Evolutionary conservation across 1,140 invertebrate genomes (phyloP).

Genomic region (Sitophilus oryzae): DNA sequence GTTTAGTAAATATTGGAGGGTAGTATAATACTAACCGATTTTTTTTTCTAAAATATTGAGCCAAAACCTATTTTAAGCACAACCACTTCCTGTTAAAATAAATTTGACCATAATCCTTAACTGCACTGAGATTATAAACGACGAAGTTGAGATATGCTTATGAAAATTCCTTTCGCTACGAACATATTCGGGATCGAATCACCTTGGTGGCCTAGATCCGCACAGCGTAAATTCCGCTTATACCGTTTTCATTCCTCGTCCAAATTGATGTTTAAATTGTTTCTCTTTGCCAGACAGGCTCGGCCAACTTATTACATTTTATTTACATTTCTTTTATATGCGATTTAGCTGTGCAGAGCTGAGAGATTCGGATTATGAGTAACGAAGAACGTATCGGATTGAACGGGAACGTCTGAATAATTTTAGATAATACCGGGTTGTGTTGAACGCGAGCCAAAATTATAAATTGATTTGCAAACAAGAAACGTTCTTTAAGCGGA

Average conservation of each 20-base stretch:
- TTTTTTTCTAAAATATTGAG: too few relatives aligned
- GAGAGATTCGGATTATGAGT: constrained; percentile 12
- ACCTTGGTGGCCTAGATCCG: background rate
- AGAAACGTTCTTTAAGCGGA: background rate
- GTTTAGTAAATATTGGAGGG: too few relatives aligned
- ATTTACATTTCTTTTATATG: constrained; percentile 22
- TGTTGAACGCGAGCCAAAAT: constrained; percentile 10
- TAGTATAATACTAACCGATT: too few relatives aligned
- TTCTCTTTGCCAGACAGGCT: constrained; percentile 15
- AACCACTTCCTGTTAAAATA: background rate
- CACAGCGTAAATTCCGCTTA: background rate
- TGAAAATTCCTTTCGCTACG: background rate
- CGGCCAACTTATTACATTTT: constrained; percentile 19
- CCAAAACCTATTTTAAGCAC: background rate
- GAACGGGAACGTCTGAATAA: constrained; percentile 14
- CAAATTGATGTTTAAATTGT: constrained; percentile 21
- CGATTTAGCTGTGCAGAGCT: constrained; percentile 11
- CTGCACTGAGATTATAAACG: background rate
- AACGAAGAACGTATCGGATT: background rate
- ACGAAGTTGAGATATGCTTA: background rate
- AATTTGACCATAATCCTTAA: background rate
- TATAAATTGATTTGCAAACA: constrained; percentile 9
- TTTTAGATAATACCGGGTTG: constrained; percentile 12
- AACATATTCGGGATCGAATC: background rate
- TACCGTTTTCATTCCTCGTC: background rate